Evolutionary conservation across 2,888 invertebrate species (phyloP).

Genomic region (Arge pagana): DNA sequence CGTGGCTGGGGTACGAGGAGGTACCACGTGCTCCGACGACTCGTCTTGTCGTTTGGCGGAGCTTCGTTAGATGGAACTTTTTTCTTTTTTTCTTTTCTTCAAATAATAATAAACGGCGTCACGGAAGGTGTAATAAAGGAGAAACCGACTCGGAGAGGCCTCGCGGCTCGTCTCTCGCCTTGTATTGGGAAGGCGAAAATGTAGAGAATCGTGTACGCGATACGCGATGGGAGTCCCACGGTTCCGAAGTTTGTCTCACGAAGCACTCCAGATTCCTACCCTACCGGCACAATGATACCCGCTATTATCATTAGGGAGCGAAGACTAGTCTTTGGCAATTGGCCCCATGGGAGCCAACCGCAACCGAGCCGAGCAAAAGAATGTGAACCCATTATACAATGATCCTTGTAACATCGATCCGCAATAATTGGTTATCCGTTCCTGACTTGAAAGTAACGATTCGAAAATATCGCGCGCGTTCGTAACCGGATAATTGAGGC

Average conservation of each 20-base stretch:
- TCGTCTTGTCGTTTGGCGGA: too few species aligned
- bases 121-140: too few species aligned
- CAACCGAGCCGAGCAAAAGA: constrained; percentile 9
- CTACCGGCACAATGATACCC: constrained; percentile 13
- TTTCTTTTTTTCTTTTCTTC: too few species aligned
- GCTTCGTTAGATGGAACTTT: too few species aligned
- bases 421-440: constrained; percentile 21
- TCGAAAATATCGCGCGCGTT: constrained; percentile 18
- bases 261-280: constrained; percentile 13
- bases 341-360: constrained; percentile 21
- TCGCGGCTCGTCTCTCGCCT: too few species aligned
- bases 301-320: constrained; percentile 21
- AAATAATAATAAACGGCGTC: too few species aligned
- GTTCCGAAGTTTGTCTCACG: constrained; percentile 17
- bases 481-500: constrained; percentile 18
- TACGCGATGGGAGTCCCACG: too few species aligned
- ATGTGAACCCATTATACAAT: constrained; percentile 22
- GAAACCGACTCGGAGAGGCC: too few species aligned
- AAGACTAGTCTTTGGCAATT: constrained; percentile 21
- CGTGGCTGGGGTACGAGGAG: too few species aligned
- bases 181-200: too few species aligned
- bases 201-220: too few species aligned
- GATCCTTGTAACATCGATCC: constrained; percentile 20
- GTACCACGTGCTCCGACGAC: too few species aligned
- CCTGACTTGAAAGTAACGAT: constrained; percentile 8